phyloP scores from a whole-genome alignment of 2,888 invertebrate genomes.

The Lycophotia porphyrea region DNA sequence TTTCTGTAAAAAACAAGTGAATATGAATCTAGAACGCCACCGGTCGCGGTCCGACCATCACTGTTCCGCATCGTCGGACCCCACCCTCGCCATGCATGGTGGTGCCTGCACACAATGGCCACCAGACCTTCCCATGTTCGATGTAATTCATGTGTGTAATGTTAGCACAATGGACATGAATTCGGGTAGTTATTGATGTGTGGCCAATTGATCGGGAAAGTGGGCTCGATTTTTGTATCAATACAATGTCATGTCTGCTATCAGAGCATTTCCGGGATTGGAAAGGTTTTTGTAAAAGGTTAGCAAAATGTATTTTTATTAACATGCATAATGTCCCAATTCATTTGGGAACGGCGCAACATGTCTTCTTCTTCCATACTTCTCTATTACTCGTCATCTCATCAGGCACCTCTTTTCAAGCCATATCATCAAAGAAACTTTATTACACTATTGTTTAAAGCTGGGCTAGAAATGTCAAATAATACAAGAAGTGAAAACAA shows the following conservation, averaged over 20 bases:
- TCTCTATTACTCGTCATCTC: too few species aligned
- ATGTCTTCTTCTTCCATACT: too few species aligned
- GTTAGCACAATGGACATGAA: conserved; percentile 36
- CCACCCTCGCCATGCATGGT: conserved; percentile 58
- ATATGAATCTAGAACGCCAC: conserved; percentile 36
- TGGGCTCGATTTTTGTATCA: not conserved
- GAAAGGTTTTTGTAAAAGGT: not conserved
- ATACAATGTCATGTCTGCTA: not conserved
- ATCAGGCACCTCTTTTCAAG: too few species aligned
- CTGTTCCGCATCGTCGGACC: conserved; percentile 54
- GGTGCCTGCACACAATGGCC: conserved; percentile 48
- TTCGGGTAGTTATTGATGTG: conserved; percentile 31
- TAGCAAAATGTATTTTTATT: not conserved
- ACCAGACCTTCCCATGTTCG: conserved; percentile 39
- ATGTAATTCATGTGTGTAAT: conserved; percentile 49
- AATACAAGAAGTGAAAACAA: not conserved
- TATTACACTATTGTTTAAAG: too few species aligned
- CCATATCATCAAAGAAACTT: too few species aligned
- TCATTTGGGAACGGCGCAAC: too few species aligned
- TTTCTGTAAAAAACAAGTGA: conserved; percentile 21
- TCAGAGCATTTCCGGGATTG: not conserved
- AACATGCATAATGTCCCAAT: too few species aligned
- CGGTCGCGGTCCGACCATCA: conserved; percentile 44
- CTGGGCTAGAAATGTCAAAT: not conserved
- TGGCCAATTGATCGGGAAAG: conserved; percentile 5